A percentile compares a stretch with the other conserved stretches of the same genome.
These are phyloP conservation scores for Holothuria scabra DNA, from an alignment of 53 echinoderm and acorn worm species.

Conservation along the genomic window DNA sequence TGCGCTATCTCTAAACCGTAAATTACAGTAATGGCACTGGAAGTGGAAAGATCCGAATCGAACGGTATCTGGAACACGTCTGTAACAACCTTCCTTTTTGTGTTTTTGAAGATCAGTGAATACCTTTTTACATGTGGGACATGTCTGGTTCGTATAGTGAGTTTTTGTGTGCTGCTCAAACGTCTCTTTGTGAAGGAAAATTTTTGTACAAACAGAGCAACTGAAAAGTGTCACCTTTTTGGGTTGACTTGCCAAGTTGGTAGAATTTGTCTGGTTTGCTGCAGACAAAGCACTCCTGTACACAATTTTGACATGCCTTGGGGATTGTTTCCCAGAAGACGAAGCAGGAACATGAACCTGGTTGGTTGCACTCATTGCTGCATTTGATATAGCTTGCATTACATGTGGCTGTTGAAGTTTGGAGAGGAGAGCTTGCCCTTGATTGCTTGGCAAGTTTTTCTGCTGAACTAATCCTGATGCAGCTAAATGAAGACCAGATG, in stretches of 20 bases:
- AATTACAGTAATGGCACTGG: constrained; percentile 47
- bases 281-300: background rate
- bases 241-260: background rate
- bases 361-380: background rate
- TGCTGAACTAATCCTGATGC: constrained; percentile 30
- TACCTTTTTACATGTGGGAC: constrained; percentile 13
- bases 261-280: constrained; percentile 10
- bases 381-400: constrained; percentile 42
- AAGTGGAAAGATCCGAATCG: background rate
- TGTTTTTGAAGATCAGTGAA: no score
- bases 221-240: constrained; percentile 37
- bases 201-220: constrained; percentile 38
- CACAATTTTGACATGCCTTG: constrained; percentile 35
- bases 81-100: no score
- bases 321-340: background rate
- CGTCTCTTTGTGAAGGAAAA: constrained; percentile 62
- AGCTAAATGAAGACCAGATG: constrained; percentile 46
- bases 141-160: constrained; percentile 5
- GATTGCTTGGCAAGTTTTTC: constrained; percentile 9
- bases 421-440: constrained; percentile 24
- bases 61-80: no score
- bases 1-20: constrained; percentile 50
- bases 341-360: constrained; percentile 15
- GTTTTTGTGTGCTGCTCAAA: constrained; percentile 56
- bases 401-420: constrained; percentile 31